Conservation (phyloP, 1,140 invertebrate species). For the Zaprionus tsacasi region DNA sequence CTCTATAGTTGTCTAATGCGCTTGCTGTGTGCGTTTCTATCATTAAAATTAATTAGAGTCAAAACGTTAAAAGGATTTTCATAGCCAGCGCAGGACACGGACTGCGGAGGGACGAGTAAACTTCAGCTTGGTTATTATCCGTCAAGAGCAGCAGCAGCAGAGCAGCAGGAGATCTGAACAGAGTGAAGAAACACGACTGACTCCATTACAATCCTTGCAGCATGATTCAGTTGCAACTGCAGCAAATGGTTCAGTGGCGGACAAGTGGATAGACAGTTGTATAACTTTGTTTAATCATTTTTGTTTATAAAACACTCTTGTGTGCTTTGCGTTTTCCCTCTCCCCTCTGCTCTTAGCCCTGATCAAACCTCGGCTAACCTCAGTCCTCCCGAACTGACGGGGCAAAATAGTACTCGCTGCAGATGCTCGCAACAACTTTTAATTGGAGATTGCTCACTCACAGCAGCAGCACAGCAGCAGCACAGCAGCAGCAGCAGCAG, state of each 20-base stretch:
- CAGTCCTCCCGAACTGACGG: constrained; percentile 1
- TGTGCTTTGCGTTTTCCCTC: constrained; percentile 25
- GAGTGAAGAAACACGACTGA: constrained; percentile 23
- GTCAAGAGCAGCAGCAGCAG: constrained; percentile 37
- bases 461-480: constrained; percentile 18
- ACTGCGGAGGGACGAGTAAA: background rate
- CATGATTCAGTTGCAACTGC: constrained; percentile 27
- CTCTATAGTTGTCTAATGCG: constrained; percentile 42
- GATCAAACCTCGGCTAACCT: constrained; percentile 37
- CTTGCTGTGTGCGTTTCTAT: constrained; percentile 63
- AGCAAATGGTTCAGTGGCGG: constrained; percentile 17
- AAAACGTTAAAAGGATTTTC: constrained; percentile 79
- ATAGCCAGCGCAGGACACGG: constrained; percentile 37
- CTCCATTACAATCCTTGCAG: constrained; percentile 11
- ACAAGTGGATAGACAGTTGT: constrained; percentile 30
- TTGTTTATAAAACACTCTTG: constrained; percentile 70
- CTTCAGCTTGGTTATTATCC: constrained; percentile 56
- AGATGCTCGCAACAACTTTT: constrained; percentile 65
- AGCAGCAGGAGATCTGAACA: constrained; percentile 1
- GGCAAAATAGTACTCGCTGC: constrained; percentile 21
- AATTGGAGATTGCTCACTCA: constrained; percentile 76
- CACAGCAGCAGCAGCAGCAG: constrained; percentile 11
- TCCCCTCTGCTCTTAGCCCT: constrained; percentile 11
- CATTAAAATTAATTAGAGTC: constrained; percentile 84
- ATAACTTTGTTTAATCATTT: constrained; percentile 75